Evolutionary conservation across 2,113 vertebrate species (phyloP).

Genomic region (Daboia siamensis): DNA sequence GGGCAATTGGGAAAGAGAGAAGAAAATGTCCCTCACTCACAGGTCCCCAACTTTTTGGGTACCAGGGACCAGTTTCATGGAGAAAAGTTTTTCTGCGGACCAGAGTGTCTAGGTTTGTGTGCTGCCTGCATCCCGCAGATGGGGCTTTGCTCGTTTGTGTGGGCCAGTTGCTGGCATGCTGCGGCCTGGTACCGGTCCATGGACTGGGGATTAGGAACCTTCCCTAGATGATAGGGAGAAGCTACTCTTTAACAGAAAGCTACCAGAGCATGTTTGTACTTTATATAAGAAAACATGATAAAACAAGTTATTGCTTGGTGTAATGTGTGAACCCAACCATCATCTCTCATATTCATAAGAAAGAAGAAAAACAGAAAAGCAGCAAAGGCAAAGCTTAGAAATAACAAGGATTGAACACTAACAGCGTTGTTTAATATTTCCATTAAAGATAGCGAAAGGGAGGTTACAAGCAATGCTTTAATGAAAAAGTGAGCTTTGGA

Average conservation of each 20-base stretch:
- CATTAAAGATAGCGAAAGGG: not conserved
- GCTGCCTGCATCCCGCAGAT: too few relatives aligned
- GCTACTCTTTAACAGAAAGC: not conserved
- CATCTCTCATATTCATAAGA: not conserved
- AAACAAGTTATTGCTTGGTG: not conserved
- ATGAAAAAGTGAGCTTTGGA: not conserved
- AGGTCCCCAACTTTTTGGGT: too few relatives aligned
- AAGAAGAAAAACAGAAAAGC: not conserved
- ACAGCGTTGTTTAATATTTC: not conserved
- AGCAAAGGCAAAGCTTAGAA: not conserved
- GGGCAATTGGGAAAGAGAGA: not conserved
- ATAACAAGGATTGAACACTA: not conserved
- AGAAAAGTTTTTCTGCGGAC: too few relatives aligned
- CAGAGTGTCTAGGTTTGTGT: too few relatives aligned
- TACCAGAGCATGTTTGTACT: not conserved
- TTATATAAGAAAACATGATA: not conserved
- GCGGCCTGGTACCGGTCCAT: too few relatives aligned
- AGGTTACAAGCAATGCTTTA: not conserved
- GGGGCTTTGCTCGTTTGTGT: too few relatives aligned
- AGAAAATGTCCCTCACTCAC: not conserved
- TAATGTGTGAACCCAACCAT: not conserved
- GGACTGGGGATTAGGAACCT: too few relatives aligned
- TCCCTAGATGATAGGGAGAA: not conserved
- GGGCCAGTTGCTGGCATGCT: too few relatives aligned
- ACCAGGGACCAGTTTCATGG: too few relatives aligned